Percentiles rank a stretch among this genome's conserved stretches.
These are phyloP conservation scores for Halcyon malimbica DNA, from an alignment of 2,113 vertebrate genomes.

Conservation along the genomic window DNA sequence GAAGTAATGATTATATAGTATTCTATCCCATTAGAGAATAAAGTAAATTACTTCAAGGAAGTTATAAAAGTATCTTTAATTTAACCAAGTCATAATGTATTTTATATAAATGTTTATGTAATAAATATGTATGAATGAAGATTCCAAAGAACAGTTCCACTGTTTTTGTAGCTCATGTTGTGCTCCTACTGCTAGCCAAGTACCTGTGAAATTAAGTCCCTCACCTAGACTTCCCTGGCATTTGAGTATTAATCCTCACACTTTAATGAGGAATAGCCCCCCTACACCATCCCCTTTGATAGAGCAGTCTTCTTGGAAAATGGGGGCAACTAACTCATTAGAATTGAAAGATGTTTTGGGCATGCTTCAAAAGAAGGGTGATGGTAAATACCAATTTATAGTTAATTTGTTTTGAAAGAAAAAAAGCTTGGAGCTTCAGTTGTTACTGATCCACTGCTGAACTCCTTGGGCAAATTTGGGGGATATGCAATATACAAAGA, in stretches of 20 bases:
- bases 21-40: not conserved
- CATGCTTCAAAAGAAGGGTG: not conserved
- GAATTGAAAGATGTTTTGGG: not conserved
- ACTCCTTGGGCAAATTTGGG: not conserved
- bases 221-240: not conserved
- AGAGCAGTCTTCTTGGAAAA: not conserved
- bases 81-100: not conserved
- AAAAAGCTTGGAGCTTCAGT: not conserved
- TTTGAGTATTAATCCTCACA: not conserved
- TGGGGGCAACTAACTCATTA: not conserved
- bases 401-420: not conserved
- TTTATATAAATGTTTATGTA: not conserved
- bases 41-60: not conserved
- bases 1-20: not conserved
- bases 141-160: not conserved
- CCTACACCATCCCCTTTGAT: not conserved
- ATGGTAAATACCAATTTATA: not conserved
- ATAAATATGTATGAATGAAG: not conserved
- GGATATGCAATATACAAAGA: not conserved
- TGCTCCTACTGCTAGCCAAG: not conserved
- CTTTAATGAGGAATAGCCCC: not conserved
- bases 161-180: not conserved
- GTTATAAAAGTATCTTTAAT: not conserved
- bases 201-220: not conserved
- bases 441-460: not conserved